These are phyloP conservation scores for Larimichthys crocea DNA, from an alignment of 2,113 vertebrate genomes.

Conservation along the genomic window DNA sequence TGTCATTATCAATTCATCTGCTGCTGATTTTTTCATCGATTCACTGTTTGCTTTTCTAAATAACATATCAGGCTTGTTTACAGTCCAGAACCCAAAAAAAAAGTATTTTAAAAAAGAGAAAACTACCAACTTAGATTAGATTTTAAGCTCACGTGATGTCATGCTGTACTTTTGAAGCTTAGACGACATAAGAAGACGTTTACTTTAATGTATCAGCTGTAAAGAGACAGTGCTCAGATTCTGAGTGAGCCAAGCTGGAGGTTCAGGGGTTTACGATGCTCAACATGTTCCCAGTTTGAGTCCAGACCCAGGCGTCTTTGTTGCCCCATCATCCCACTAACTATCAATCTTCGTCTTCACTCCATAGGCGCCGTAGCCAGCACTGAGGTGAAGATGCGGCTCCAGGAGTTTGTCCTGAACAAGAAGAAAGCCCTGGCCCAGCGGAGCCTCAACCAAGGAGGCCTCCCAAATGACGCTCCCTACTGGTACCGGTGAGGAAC, in stretches of 20 bases:
- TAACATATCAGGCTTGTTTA: not conserved
- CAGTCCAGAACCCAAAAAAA: too few species aligned
- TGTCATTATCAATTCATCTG: not conserved
- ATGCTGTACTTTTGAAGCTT: not conserved
- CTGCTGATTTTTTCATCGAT: not conserved
- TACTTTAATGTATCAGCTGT: not conserved
- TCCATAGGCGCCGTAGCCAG: conserved; percentile 94
- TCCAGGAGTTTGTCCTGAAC: conserved; percentile 98
- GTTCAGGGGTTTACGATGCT: not conserved
- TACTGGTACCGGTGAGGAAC: conserved; percentile 96
- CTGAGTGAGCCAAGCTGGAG: not conserved
- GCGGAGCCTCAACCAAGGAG: conserved; percentile 93
- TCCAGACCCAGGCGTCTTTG: not conserved
- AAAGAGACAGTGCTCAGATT: not conserved
- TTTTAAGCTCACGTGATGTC: not conserved
- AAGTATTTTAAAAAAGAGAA: too few species aligned
- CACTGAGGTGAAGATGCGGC: conserved; percentile 97
- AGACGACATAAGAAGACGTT: not conserved
- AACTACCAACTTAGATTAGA: too few species aligned
- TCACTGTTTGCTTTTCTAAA: not conserved
- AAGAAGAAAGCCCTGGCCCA: conserved; percentile 99
- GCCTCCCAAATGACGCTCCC: conserved; percentile 92
- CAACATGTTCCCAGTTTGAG: not conserved
- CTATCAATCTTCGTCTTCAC: not conserved
- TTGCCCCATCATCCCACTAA: too few species aligned